These are phyloP conservation scores for Ganaspis brasiliensis DNA, from an alignment of 2,888 invertebrate genomes.

Conservation along the genomic window DNA sequence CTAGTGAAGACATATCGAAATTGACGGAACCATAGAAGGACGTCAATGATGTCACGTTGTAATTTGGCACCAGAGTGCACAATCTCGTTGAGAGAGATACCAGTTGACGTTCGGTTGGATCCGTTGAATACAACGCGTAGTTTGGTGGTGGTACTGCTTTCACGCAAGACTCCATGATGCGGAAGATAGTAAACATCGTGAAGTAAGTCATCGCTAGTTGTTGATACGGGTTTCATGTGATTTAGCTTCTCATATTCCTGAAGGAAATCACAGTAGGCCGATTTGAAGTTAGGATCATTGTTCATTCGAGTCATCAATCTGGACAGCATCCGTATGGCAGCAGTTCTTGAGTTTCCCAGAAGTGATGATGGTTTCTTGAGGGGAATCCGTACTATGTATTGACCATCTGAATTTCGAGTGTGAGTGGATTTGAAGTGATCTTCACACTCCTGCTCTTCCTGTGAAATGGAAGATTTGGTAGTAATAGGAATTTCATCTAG, in stretches of 20 bases:
- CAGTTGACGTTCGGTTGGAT: constrained; percentile 51
- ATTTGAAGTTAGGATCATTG: not conserved
- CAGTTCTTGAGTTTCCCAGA: not conserved
- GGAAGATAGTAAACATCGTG: constrained; percentile 51
- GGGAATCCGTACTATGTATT: constrained; percentile 7
- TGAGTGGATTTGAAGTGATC: constrained; percentile 33
- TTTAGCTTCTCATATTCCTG: constrained; percentile 21
- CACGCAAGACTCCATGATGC: constrained; percentile 61
- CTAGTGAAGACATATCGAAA: constrained; percentile 63
- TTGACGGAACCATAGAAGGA: constrained; percentile 62
- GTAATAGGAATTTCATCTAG: constrained; percentile 21
- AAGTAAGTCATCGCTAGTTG: not conserved
- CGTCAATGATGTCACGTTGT: constrained; percentile 54
- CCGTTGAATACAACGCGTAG: constrained; percentile 62
- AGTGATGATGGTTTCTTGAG: not conserved
- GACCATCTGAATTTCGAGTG: not conserved
- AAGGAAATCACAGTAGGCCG: not conserved
- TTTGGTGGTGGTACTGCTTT: constrained; percentile 60
- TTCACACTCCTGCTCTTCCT: constrained; percentile 41
- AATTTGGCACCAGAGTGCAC: constrained; percentile 64
- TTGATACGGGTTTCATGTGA: constrained; percentile 9
- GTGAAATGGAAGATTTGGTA: not conserved
- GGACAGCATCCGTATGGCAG: not conserved
- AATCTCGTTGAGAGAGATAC: constrained; percentile 64
- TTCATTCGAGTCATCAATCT: not conserved